These are phyloP conservation scores for Xestia xanthographa DNA, from an alignment of 2,888 invertebrate genomes.

Conservation along the genomic window DNA sequence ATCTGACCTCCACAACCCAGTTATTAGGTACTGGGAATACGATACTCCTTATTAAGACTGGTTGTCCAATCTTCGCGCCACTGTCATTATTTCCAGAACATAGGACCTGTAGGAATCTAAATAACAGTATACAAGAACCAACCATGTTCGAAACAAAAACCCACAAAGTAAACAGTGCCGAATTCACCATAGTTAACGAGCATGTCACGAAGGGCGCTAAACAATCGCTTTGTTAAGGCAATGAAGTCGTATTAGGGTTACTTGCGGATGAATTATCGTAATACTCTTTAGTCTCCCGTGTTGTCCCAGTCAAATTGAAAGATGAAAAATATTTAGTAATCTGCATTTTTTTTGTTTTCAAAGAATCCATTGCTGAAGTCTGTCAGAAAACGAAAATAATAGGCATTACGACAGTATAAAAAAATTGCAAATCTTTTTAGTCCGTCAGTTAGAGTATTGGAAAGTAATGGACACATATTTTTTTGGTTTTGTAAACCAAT, in stretches of 20 bases:
- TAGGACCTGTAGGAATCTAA: background rate
- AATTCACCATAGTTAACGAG: constrained; percentile 34
- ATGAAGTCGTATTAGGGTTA: constrained; percentile 61
- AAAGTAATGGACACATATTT: too few relatives aligned
- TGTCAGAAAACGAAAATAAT: background rate
- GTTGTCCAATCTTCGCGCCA: background rate
- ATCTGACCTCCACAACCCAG: background rate
- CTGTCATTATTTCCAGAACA: background rate
- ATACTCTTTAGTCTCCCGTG: constrained; percentile 3
- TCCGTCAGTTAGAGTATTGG: too few relatives aligned
- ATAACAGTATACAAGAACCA: background rate
- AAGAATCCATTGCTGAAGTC: background rate
- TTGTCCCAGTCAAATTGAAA: background rate
- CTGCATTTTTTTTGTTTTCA: background rate
- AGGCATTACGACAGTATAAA: too few relatives aligned
- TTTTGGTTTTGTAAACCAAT: too few relatives aligned
- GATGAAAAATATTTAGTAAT: background rate
- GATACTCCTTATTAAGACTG: background rate
- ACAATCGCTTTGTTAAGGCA: constrained; percentile 66
- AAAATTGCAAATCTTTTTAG: too few relatives aligned
- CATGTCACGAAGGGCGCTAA: constrained; percentile 44
- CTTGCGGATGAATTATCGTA: constrained; percentile 27
- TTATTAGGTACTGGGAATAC: background rate
- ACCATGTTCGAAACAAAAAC: background rate
- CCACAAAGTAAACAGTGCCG: background rate